Evolutionary conservation across 2,113 vertebrate genomes (phyloP).

Genomic region (Indicator maculatus): DNA sequence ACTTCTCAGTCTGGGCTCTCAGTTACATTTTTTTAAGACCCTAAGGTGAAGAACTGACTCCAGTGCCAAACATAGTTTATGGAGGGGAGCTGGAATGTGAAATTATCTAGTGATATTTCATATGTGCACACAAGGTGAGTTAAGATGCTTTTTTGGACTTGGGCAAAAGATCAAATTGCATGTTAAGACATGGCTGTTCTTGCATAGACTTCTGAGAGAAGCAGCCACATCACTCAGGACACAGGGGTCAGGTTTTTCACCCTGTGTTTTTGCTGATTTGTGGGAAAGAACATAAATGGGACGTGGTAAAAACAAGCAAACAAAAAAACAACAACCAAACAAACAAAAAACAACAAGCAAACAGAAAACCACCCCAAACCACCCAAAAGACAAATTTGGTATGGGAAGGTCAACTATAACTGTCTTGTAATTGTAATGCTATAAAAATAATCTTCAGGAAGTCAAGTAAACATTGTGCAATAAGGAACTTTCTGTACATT

Average conservation of each 20-base stretch:
- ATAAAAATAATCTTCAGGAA: not conserved
- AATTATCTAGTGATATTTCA: not conserved
- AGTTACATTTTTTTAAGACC: not conserved
- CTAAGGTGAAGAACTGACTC: not conserved
- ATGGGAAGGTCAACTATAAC: not conserved
- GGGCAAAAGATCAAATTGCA: not conserved
- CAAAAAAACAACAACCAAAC: not conserved
- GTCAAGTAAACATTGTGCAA: constrained; percentile 13
- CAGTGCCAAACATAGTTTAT: not conserved
- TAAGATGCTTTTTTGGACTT: not conserved
- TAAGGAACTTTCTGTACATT: not conserved
- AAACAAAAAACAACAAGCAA: too few relatives aligned
- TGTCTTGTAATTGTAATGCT: not conserved
- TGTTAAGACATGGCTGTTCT: not conserved
- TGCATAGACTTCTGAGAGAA: not conserved
- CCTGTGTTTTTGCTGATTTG: not conserved
- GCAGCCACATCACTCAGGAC: not conserved
- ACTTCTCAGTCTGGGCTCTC: not conserved
- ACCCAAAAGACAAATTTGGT: not conserved
- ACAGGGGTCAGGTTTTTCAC: not conserved
- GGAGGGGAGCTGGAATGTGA: not conserved
- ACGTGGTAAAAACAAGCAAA: not conserved
- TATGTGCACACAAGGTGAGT: not conserved
- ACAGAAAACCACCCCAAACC: too few relatives aligned
- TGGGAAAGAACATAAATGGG: not conserved